Evolutionary conservation across 2,888 invertebrate genomes (phyloP), one percentile per base, ranked within the genome.

Genomic region (Drosophila peninsularis): DNA sequence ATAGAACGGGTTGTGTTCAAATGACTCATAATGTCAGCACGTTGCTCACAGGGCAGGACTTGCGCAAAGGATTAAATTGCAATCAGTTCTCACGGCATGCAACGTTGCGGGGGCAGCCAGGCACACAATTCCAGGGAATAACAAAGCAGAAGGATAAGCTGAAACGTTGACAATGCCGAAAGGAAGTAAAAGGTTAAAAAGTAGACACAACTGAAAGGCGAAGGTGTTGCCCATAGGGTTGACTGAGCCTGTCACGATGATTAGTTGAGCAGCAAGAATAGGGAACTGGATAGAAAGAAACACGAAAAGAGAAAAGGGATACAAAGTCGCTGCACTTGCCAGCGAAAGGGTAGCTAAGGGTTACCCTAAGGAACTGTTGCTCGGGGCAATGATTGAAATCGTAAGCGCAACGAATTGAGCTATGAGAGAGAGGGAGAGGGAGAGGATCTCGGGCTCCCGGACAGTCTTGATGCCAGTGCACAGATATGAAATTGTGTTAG

Each of bases 141-240:
- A 81, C 65, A 44, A 53, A 58, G 45, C 32, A 44, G 45, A 34
- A 67, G 45, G 60, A 45, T 74, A 74, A 74, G 69, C 74, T 60
- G 64, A 80, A 64, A 60, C 32, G 45, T 56, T 57, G 63, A 64
- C 65, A 67, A 71, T 52, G 52, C 34, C 27, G 32, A 73, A 41
- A 69, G 70, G 78, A 81, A 88, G 88, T 75, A 80, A 88, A 84
- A 82, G 83, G 88, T 78, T 85, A 75, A 72, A 27, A 65, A 49
- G 53, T 10, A 24, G 13, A 60, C 32, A 61, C 17, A 63, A 63
- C 55, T n/a, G 24, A 64, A 58, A 66, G 50, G 49, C 39, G 71
- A 63, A 82, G 80, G 83, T 80, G 87, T 83, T 76, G 62, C 73
- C 58, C 45, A 54, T 78, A 63, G 74, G 72, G 75, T 75, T 79